Base-by-base conservation (phyloP, 1,140 invertebrate species). In the Drosophila quadrilineata region DNA sequence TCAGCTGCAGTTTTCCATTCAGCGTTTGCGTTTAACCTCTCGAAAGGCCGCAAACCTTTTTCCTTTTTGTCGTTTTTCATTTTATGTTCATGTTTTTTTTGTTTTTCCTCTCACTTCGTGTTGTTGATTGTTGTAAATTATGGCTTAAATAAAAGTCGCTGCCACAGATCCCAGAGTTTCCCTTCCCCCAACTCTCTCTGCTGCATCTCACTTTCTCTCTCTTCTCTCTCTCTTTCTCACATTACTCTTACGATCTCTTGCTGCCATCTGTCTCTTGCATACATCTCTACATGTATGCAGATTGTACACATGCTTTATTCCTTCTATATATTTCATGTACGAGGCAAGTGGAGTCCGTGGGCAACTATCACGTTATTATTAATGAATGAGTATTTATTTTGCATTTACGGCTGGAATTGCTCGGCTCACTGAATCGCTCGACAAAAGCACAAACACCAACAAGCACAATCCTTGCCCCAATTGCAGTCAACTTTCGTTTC, bases 301-400 rank as follows among this genome's bases (percentile, higher is more conserved):
- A n/a, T n/a, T n/a, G 3, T 59, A 43, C 50, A 46, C 68, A 29
- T 33, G 43, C 12, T 50, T 31, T 12, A 52, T 31, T 38, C 52
- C 40, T n/a, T n/a, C 14, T 22, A 33, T 54, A 19, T 43, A 43
- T 60, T 43, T 57, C 33, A 22, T 62, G 50, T 38, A 43, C n/a
- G n/a, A n/a, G n/a, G n/a, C n/a, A n/a, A n/a, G n/a, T n/a, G n/a
- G n/a, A 49, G 50, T 49, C 33, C 72, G 40, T 53, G 57, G 52
- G 46, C 65, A 77, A 82, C 77, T 82, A 82, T 82, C 77, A 70
- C 77, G 70, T 84, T 85, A 74, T 84, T 84, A 84, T 85, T 85
- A 84, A 85, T 84, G 77, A 84, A 84, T 77, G 79, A 85, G 77
- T 85, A 84, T 84, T 84, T 84, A 84, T 84, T 85, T 72, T 77